A percentile compares a stretch with the other conserved stretches of the same genome.
Conservation (phyloP, 2,113 vertebrate genomes). For the Phylloscopus trochiloides region DNA sequence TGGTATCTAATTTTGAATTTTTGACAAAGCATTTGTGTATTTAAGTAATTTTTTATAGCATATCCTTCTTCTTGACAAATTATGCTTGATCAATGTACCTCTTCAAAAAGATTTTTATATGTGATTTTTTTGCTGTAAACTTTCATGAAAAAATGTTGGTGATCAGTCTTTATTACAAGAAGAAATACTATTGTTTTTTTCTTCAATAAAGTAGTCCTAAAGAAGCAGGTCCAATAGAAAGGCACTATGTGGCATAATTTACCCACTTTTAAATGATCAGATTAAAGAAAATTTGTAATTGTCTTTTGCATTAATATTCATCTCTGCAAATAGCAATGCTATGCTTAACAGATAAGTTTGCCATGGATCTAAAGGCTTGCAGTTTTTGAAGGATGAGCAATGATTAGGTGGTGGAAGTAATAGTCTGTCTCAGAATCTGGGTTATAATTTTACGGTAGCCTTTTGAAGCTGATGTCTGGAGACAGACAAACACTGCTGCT, state of each 20-base stretch:
- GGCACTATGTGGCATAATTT: neutral
- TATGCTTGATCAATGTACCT: neutral
- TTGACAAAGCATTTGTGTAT: neutral
- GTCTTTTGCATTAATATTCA: neutral
- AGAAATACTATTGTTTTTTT: neutral
- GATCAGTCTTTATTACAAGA: neutral
- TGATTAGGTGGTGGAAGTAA: neutral
- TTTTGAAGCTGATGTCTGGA: neutral
- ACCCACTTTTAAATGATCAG: neutral
- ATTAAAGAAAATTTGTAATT: neutral
- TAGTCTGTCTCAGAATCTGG: neutral
- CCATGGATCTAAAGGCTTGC: rapidly evolving
- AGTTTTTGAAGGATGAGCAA: neutral
- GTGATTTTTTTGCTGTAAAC: neutral
- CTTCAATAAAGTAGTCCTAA: neutral
- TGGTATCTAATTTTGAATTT: neutral
- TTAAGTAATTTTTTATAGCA: neutral
- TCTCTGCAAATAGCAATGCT: neutral
- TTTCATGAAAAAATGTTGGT: neutral
- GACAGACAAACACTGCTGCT: neutral
- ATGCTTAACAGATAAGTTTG: neutral
- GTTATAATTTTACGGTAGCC: neutral
- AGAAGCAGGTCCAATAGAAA: neutral
- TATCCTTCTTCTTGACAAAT: neutral
- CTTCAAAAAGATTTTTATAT: neutral